Evolutionary conservation across 1,140 invertebrate genomes (phyloP), one percentile per base, ranked within the genome.

Genomic region (Drosophila willistoni): DNA sequence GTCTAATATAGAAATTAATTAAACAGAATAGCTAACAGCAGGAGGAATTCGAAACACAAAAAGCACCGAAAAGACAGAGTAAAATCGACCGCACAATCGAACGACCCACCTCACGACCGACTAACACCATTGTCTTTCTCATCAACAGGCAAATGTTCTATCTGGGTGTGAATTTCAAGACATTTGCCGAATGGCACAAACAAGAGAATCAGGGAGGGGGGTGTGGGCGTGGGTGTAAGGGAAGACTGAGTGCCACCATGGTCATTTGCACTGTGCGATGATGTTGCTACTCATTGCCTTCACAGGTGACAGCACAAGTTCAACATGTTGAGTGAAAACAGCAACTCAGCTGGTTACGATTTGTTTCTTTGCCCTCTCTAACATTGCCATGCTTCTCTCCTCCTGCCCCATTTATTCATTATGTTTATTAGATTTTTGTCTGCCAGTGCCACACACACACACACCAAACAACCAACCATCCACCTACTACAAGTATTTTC

Each of bases 1-100:
- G 79, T 86, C 83, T 86, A 87, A 86, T 89, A 86, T 86, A 86
- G 76, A 86, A 86, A 86, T 86, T 86, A 86, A 86, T 86, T 86
- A 86, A 87, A 86, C 76, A 75, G 71, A 75, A 77, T 71, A 61
- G 63, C 69, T 22, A 71, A 71, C 68, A 75, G 77, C 72, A 82
- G 65, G 54, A 70, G 65, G 54, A 70, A 41, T 74, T 42, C 25
- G 12, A 47, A 47, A 62, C 9, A 25, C 9, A 25, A 56, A 19
- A 56, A 42, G 44, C 29, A 14, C 51, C 57, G 61, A 73, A 10
- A 9, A 3, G 17, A 44, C 17, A 10, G 12, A 39, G 14, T 44
- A 59, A 33, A 10, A 34, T 41, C 61, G 55, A 57, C 55, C 56
- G 55, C 14, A 47, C 44, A 9, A 47, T 1, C 44, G 17, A 36